phyloP scores from a whole-genome alignment of 2,113 vertebrate species.

The Hiodon tergisus region DNA sequence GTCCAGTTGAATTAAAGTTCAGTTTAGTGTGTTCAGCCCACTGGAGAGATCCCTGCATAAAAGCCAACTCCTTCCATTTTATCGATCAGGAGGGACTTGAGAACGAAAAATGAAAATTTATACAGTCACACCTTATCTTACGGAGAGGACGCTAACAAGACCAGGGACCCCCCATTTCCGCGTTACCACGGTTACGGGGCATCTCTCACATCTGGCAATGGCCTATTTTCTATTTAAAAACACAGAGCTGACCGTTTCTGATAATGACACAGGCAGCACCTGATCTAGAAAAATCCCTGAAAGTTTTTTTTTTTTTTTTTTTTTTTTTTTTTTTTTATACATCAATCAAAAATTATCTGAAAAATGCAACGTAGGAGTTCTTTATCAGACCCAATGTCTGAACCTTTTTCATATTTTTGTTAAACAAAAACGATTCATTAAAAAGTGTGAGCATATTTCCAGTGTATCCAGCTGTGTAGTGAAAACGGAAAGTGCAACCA shows the following conservation, averaged over 20 bases:
- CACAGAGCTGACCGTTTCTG: neutral
- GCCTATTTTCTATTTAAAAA: neutral
- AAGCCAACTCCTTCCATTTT: no score
- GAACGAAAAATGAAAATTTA: no score
- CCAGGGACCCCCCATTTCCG: no score
- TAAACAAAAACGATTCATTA: neutral
- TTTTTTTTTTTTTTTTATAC: neutral
- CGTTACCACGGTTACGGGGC: no score
- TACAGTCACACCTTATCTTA: no score
- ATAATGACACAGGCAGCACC: neutral
- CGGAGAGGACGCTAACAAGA: no score
- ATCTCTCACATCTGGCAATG: neutral
- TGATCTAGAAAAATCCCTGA: constrained; percentile 17
- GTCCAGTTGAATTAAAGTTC: no score
- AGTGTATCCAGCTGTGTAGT: constrained; percentile 14
- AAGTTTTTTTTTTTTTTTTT: neutral
- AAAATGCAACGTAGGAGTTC: neutral
- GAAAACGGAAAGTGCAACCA: constrained; percentile 62
- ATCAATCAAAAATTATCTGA: neutral
- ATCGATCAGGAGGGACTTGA: no score
- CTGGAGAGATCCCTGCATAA: no score
- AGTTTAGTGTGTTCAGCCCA: no score
- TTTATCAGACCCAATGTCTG: neutral
- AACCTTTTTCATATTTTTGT: neutral
- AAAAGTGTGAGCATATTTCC: constrained; percentile 20